These are phyloP conservation scores for Metalampra italica DNA, from an alignment of 2,888 invertebrate species.

Conservation along the genomic window DNA sequence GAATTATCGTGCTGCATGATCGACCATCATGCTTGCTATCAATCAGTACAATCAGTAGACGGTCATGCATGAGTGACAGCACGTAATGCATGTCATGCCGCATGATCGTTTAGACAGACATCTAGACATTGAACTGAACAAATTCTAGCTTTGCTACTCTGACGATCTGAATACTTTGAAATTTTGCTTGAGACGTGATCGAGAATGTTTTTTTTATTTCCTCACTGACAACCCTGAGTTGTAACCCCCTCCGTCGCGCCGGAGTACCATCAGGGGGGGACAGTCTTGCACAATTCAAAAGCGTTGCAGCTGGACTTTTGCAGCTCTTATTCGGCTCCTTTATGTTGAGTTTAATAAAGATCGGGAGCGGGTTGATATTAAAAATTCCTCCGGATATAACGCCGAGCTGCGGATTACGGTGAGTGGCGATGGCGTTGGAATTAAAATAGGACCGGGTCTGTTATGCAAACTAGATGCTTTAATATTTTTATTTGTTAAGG, in stretches of 20 bases:
- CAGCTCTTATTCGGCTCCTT: slow-evolving; percentile 34
- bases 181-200: too few relatives aligned
- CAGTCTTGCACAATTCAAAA: slow-evolving; percentile 27
- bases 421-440: slow-evolving; percentile 28
- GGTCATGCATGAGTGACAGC: too few relatives aligned
- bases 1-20: too few relatives aligned
- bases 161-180: too few relatives aligned
- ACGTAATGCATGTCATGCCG: too few relatives aligned
- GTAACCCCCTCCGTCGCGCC: slow-evolving; percentile 1
- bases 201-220: not conserved
- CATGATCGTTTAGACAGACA: too few relatives aligned
- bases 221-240: not conserved
- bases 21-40: too few relatives aligned
- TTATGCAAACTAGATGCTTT: slow-evolving; percentile 24
- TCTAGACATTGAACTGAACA: too few relatives aligned
- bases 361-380: slow-evolving; percentile 54
- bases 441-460: slow-evolving; percentile 35
- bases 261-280: not conserved
- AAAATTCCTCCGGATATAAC: slow-evolving; percentile 55
- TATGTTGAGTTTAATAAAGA: slow-evolving; percentile 61
- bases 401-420: slow-evolving; percentile 33
- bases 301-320: slow-evolving; percentile 47
- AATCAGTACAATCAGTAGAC: too few relatives aligned
- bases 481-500: not conserved
- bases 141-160: too few relatives aligned